These are phyloP conservation scores for Martes flavigula DNA, from an alignment of 2,797 vertebrate genomes.

Conservation along the genomic window DNA sequence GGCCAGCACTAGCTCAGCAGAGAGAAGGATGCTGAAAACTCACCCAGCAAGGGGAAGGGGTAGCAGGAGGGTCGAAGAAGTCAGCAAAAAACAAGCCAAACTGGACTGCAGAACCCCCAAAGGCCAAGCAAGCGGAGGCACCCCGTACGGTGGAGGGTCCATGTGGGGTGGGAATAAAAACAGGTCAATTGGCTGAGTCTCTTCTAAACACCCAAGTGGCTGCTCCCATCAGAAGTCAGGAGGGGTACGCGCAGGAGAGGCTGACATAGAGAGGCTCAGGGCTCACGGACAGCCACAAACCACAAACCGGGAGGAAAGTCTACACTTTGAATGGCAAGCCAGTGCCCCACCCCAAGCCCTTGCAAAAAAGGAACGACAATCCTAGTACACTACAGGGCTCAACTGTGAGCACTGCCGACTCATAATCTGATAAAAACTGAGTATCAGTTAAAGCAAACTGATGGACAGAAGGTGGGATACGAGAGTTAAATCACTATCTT, in stretches of 20 bases:
- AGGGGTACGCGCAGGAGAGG: background rate
- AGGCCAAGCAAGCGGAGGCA: background rate
- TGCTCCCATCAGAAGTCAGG: background rate
- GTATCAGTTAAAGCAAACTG: background rate
- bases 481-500: background rate
- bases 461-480: background rate
- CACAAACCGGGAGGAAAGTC: background rate
- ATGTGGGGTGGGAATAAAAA: background rate
- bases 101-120: background rate
- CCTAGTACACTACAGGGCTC: rapidly evolving
- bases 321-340: background rate
- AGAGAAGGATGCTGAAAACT: background rate
- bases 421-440: background rate
- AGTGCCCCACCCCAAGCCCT: background rate
- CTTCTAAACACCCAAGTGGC: background rate
- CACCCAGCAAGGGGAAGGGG: background rate
- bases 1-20: background rate
- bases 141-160: background rate
- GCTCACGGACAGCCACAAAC: background rate
- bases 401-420: background rate
- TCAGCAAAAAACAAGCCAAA: background rate
- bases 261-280: background rate
- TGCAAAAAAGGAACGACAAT: background rate
- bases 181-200: background rate
- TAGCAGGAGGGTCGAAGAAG: rapidly evolving